These are phyloP conservation scores for Apotomis capreana DNA, from an alignment of 2,888 invertebrate species.

Conservation along the genomic window DNA sequence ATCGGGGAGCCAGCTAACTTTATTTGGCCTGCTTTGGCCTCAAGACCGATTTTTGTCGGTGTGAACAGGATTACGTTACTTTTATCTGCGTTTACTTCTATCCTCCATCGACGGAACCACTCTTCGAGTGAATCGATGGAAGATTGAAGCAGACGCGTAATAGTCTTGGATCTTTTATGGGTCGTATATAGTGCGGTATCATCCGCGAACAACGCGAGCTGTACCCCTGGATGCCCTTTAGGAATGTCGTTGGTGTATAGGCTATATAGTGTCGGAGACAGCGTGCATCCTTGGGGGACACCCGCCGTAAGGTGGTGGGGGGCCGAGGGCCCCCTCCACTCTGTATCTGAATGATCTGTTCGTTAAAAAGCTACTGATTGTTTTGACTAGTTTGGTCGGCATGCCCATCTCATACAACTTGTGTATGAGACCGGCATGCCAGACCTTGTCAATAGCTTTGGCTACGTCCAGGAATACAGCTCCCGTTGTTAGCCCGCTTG, in stretches of 20 bases:
- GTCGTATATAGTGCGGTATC: background rate
- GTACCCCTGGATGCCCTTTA: background rate
- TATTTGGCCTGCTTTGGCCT: too few species aligned
- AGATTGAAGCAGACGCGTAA: too few species aligned
- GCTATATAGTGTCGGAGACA: background rate
- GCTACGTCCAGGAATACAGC: constrained; percentile 26
- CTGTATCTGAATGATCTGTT: background rate
- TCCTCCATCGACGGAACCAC: too few species aligned
- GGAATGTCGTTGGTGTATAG: background rate
- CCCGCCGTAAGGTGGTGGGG: constrained; percentile 9
- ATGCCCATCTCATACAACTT: constrained; percentile 12
- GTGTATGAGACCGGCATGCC: constrained; percentile 5
- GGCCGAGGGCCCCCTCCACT: background rate
- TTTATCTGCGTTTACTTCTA: too few species aligned
- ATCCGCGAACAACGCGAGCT: background rate
- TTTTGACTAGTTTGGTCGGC: background rate
- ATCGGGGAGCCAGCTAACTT: too few species aligned
- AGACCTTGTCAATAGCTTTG: constrained; percentile 18
- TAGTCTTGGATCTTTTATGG: background rate
- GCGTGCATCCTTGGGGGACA: background rate
- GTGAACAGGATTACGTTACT: too few species aligned
- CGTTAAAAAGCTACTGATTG: background rate
- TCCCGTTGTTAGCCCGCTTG: background rate
- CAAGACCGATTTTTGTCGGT: too few species aligned
- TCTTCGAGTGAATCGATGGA: too few species aligned